Base-by-base conservation (phyloP, 2,113 vertebrate species). In the Sylvilagus bachmani region DNA sequence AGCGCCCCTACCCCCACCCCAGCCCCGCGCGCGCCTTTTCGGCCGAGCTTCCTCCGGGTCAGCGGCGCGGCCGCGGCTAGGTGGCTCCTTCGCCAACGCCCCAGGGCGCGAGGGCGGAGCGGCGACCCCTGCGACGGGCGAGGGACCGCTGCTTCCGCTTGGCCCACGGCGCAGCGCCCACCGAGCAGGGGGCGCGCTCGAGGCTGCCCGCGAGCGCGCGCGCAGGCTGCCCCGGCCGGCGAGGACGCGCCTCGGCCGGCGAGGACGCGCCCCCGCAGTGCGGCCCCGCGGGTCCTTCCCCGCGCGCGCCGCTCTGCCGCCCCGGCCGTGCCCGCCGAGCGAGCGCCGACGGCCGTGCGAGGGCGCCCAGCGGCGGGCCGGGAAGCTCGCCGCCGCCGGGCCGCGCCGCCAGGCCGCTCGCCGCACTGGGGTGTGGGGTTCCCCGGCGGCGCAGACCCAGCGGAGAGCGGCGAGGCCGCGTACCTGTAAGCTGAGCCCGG, bases 401-500 rank as follows among this genome's bases (percentile, higher is more conserved):
- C 79, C 62, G 51, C 67, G 22, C 81, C 77, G 44, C 87, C 51
- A 0, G 77, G 71, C 73, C 10, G 90, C 83, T 78, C 31, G 19
- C 22, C 13, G 80, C 75, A 58, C 88, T 70, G 25, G 81, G 75
- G 44, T 44, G 19, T 81, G 69, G 93, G 66, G 21, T 92, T 96
- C 2, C 2, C 87, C 64, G 86, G 91, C 95, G 86, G 95, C n/a
- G 84, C 94, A 89, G 73, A 62, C 91, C 95, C 91, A 49, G 49
- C 94, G 62, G 87, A 93, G 90, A 85, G 74, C 74, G 67, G 67
- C 92, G 44, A 79, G 73, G 86, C 79, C 33, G 53, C 29, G 74
- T 98, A 98, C 98, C 98, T 98, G 98, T 97, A 98, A 98, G 88
- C 97, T 44, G 97, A 98, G 92, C 95, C 95, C 27, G 6, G 95